Base-by-base conservation (phyloP, 2,888 invertebrate genomes). In the Caenorhabditis wallacei region DNA sequence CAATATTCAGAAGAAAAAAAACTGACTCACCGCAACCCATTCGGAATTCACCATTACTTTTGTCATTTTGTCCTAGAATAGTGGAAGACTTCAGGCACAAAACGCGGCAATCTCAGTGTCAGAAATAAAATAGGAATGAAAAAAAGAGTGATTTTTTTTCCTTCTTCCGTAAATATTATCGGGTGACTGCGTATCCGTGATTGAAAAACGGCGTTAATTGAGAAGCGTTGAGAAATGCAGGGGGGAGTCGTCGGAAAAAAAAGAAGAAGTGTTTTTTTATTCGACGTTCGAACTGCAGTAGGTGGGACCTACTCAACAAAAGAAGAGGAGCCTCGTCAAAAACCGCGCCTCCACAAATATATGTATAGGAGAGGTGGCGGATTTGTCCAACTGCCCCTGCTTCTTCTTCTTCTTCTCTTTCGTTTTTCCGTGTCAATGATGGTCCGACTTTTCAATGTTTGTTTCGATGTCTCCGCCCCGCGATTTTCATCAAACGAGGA, bases 221-320 rank as follows among this genome's bases (percentile, higher is more conserved):
- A 69, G 78, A 61, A 69, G 78, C 78, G 63, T 46, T 51, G 56
- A 59, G 30, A 40, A 53, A n/a, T 30, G 51, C 68, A 37, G 46
- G 57, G 46, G 57, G 76, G 16, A 59, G 30, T 43, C 69, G 69
- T 54, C 30, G 69, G n/a, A 54, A 53, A 30, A 56, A 64, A 40
- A 57, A 68, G 22, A 66, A 75, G 56, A 56, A 57, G 64, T 68
- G 63, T 75, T 69, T 76, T 61, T 68, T 69, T 76, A 69, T 69
- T 69, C 69, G 46, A 78, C 69, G 78, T 69, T 78, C 78, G 76
- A 61, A 76, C 68, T 20, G 51, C 69, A 78, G 78, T 78, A 69
- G 78, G 69, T 76, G 66, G 59, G 68, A 48, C 66, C 66, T 66
- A 56, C 63, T 71, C 48, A 16, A 53, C 56, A 61, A 71, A 61